Evolutionary conservation across 2,797 vertebrate genomes (phyloP), one percentile per base, ranked within the genome.

Genomic region (Carduelis carduelis): DNA sequence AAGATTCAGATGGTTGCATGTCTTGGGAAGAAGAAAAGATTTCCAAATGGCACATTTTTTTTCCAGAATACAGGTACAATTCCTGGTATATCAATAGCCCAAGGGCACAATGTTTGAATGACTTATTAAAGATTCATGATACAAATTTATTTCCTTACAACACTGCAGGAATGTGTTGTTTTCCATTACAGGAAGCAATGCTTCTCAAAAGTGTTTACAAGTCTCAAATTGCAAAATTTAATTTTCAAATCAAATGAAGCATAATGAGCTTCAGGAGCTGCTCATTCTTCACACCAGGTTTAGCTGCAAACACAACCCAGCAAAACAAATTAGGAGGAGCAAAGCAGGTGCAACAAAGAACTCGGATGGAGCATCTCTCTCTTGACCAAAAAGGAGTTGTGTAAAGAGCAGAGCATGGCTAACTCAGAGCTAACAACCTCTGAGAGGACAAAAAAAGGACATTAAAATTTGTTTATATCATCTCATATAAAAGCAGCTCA

Each of bases 51-150:
- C 47, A 83, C 39, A 39, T 50, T 93, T 96, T 82, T 89, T 92
- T 91, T 87, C 79, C 89, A 92, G 93, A 79, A 68, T 65, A 39
- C 60, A 90, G 90, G 77, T 97, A 80, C 16, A 18, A 53, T 82
- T 91, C 52, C 37, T 90, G 76, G 59, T 87, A 26, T 97, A 72
- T 89, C 93, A 96, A 85, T 87, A 96, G 92, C 92, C 89, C 72
- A 92, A 86, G 92, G 95, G 93, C 52, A n/a, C 49, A 96, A 96
- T 81, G 75, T 95, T 85, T 91, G 87, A 96, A 96, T 23, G n/a
- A 94, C 82, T 77, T 95, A 95, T 97, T 96, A 97, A 97, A 97
- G 88, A 96, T 97, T 95, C 89, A 96, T 94, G 88, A 79, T 80
- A 95, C 6, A 91, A 46, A 96, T 96, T 96, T 83, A 91, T 92